Percentiles rank a stretch among this genome's conserved stretches.
These are phyloP conservation scores for Rhynchomys soricoides DNA, from an alignment of 2,113 vertebrate genomes.

Conservation along the genomic window DNA sequence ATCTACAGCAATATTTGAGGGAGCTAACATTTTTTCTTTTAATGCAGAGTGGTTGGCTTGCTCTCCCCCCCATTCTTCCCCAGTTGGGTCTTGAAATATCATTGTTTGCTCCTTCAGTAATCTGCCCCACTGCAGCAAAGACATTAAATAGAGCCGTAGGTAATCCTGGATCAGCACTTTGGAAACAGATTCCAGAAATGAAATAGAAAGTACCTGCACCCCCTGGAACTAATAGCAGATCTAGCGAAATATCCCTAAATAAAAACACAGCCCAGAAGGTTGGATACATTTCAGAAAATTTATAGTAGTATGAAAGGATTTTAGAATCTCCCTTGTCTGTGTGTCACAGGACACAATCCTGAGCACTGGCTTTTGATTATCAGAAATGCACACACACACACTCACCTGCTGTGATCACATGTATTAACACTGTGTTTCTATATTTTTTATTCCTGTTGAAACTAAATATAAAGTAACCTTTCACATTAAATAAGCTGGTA, in stretches of 20 bases:
- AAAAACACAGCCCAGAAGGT: not conserved
- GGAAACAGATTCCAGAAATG: conserved; percentile 6
- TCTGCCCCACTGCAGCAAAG: not conserved
- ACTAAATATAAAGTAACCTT: conserved; percentile 55
- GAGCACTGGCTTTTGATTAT: not conserved
- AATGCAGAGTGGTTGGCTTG: not conserved
- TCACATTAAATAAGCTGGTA: conserved; percentile 36
- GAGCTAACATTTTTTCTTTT: conserved; percentile 23
- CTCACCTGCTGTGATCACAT: not conserved
- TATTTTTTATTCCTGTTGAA: conserved; percentile 31
- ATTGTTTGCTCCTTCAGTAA: conserved; percentile 27
- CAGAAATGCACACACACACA: not conserved
- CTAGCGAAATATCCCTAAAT: conserved; percentile 7
- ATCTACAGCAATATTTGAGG: not conserved
- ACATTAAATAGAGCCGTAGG: not conserved
- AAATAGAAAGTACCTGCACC: conserved; percentile 1
- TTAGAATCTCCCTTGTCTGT: not conserved
- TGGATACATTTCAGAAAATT: not conserved
- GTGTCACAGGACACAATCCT: not conserved
- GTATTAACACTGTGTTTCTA: not conserved
- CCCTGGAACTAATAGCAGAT: conserved; percentile 45
- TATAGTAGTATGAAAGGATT: conserved; percentile 19
- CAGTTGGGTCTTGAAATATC: not conserved
- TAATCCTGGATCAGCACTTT: not conserved
- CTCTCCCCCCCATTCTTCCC: not conserved